Evolutionary conservation across 1,140 invertebrate species (phyloP).

Genomic region (Hyposmocoma kahamanoa): DNA sequence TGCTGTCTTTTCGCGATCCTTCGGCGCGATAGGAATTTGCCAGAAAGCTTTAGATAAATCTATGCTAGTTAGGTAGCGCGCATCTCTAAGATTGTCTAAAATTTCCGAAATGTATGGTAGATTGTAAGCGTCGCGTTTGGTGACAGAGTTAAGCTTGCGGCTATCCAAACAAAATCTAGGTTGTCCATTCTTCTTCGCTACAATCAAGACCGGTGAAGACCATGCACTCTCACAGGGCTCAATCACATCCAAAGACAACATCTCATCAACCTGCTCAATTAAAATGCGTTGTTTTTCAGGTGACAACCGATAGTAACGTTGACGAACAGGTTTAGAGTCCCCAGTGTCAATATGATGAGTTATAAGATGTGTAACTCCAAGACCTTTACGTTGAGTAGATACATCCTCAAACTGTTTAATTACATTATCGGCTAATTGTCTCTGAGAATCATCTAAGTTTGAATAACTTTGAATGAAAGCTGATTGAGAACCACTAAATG

Average conservation of each 20-base stretch:
- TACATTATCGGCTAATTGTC: slow-evolving; percentile 10
- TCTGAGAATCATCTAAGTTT: slow-evolving; percentile 5
- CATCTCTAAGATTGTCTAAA: slow-evolving; percentile 23
- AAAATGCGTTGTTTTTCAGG: slow-evolving; percentile 18
- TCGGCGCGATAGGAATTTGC: slow-evolving; percentile 10
- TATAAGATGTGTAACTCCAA: slow-evolving; percentile 20
- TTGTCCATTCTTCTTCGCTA: slow-evolving; percentile 26
- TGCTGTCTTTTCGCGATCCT: slow-evolving; percentile 27
- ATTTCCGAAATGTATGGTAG: slow-evolving; percentile 25
- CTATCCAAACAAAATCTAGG: slow-evolving; percentile 43
- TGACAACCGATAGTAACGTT: slow-evolving; percentile 20
- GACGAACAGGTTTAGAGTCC: slow-evolving; percentile 16
- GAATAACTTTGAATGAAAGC: slow-evolving; percentile 4
- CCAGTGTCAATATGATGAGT: slow-evolving; percentile 23
- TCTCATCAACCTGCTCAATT: slow-evolving; percentile 17
- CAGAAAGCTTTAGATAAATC: slow-evolving; percentile 19
- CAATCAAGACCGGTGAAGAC: slow-evolving; percentile 29
- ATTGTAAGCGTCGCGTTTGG: slow-evolving; percentile 38
- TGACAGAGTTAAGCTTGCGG: slow-evolving; percentile 42
- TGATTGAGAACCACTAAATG: too few species aligned
- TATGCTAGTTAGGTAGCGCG: slow-evolving; percentile 11
- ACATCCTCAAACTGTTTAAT: slow-evolving; percentile 13
- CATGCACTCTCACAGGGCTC: slow-evolving; percentile 26
- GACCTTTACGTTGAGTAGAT: slow-evolving; percentile 16
- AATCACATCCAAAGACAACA: slow-evolving; percentile 16